Percentiles rank a stretch among this genome's conserved stretches.
Conservation (phyloP, 2,113 vertebrate genomes). For the Prunella himalayana region DNA sequence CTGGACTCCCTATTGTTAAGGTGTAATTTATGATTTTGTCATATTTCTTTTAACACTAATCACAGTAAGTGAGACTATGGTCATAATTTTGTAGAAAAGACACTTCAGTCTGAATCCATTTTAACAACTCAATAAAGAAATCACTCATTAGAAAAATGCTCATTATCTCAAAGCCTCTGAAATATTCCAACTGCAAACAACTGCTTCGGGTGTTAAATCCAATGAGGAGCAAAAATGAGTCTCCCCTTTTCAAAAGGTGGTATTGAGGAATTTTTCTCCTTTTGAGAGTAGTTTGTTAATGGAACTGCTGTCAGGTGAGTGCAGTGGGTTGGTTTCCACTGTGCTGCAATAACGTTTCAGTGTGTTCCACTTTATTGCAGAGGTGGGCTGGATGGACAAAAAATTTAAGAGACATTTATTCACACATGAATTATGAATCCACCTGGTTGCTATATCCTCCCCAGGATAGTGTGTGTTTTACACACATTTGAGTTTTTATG, state of each 20-base stretch:
- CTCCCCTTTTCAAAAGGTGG: neutral
- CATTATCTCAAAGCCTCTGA: neutral
- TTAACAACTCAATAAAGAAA: neutral
- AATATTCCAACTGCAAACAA: neutral
- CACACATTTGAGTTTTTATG: neutral
- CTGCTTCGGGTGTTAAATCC: neutral
- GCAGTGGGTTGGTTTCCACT: neutral
- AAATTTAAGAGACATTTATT: neutral
- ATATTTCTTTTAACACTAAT: neutral
- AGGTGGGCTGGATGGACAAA: neutral
- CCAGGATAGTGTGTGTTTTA: neutral
- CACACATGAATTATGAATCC: neutral
- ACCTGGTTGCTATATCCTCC: neutral
- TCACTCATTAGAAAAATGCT: neutral
- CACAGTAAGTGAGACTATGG: neutral
- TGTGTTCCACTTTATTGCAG: neutral
- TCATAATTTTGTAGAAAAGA: neutral
- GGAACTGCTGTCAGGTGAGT: neutral
- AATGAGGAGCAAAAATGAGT: neutral
- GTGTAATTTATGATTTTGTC: neutral
- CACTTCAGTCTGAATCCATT: neutral
- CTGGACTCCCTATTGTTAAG: neutral
- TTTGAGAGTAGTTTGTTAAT: neutral
- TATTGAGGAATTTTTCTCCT: neutral
- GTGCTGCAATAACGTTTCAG: neutral